Percentiles rank a stretch among this genome's conserved stretches.
These are phyloP conservation scores for Elachura formosa DNA, from an alignment of 2,113 vertebrate genomes.

Conservation along the genomic window DNA sequence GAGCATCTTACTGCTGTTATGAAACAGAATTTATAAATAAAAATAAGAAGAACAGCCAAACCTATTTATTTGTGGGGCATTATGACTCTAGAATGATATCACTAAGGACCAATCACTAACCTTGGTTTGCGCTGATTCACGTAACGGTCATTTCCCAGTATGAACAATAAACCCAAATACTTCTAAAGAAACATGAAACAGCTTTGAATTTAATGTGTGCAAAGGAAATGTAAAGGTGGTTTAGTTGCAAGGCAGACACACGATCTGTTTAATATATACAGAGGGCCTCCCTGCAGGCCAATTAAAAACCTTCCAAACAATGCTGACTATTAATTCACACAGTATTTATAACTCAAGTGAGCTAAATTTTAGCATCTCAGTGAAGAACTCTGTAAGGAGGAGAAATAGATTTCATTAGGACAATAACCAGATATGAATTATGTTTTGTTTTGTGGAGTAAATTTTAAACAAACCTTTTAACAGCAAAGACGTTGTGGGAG, in stretches of 20 bases:
- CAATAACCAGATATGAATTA: constrained; percentile 46
- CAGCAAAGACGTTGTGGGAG: background rate
- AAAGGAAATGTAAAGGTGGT: constrained; percentile 61
- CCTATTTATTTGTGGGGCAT: constrained; percentile 57
- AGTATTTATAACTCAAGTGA: constrained; percentile 60
- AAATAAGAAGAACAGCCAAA: constrained; percentile 74
- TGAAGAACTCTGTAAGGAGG: constrained; percentile 21
- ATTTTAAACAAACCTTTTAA: constrained; percentile 55
- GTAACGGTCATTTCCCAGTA: background rate
- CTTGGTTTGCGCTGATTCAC: background rate
- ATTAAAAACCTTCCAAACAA: constrained; percentile 73
- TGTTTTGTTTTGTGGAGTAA: constrained; percentile 42
- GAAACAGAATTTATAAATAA: constrained; percentile 81
- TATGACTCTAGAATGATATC: constrained; percentile 58
- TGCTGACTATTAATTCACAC: constrained; percentile 65
- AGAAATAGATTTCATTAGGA: constrained; percentile 51
- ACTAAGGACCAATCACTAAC: constrained; percentile 58
- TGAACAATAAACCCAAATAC: constrained; percentile 51
- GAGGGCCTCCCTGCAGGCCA: constrained; percentile 69
- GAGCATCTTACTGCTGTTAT: constrained; percentile 73
- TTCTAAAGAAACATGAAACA: constrained; percentile 56
- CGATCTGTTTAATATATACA: constrained; percentile 71
- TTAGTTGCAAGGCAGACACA: constrained; percentile 62
- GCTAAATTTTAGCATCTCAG: constrained; percentile 63
- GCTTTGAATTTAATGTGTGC: constrained; percentile 30